These are phyloP conservation scores for Anagyrus pseudococci DNA, from an alignment of 2,888 invertebrate species.

Conservation along the genomic window DNA sequence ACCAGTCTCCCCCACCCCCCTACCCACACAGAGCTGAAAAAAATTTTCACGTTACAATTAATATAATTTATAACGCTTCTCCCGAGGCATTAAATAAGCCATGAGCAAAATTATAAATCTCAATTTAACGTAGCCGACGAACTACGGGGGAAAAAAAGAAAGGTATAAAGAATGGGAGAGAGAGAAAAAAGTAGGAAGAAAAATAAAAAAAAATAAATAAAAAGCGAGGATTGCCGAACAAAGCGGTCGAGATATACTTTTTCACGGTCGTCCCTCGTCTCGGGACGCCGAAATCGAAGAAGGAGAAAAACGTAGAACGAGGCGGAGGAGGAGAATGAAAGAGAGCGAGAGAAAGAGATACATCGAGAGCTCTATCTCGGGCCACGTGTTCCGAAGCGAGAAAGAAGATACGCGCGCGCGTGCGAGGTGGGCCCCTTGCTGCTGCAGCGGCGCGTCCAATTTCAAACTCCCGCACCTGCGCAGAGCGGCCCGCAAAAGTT, in stretches of 20 bases:
- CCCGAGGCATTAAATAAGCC: too few relatives aligned
- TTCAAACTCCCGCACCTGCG: slow-evolving; percentile 38
- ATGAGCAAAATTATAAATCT: too few relatives aligned
- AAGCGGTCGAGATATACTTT: slow-evolving; percentile 24
- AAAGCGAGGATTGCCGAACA: slow-evolving; percentile 6
- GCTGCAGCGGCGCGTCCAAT: slow-evolving; percentile 30
- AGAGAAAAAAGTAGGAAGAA: slow-evolving; percentile 1
- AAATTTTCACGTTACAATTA: too few relatives aligned
- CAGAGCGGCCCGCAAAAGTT: background rate
- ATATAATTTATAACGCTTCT: slow-evolving; percentile 8
- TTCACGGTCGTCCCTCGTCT: slow-evolving; percentile 18
- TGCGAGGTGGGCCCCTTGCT: background rate
- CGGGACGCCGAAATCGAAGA: slow-evolving; percentile 18
- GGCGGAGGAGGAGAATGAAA: background rate
- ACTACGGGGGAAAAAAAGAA: too few relatives aligned
- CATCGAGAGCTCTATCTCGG: too few relatives aligned
- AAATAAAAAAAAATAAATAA: background rate
- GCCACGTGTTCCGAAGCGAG: slow-evolving; percentile 17
- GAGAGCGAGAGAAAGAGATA: background rate
- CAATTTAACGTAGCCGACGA: too few relatives aligned
- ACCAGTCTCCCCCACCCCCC: too few relatives aligned
- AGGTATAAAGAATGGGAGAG: too few relatives aligned
- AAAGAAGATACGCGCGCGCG: slow-evolving; percentile 16
- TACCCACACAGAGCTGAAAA: too few relatives aligned
- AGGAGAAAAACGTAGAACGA: background rate